Conservation (phyloP, 2,113 vertebrate genomes). For the Argyrosomus japonicus region DNA sequence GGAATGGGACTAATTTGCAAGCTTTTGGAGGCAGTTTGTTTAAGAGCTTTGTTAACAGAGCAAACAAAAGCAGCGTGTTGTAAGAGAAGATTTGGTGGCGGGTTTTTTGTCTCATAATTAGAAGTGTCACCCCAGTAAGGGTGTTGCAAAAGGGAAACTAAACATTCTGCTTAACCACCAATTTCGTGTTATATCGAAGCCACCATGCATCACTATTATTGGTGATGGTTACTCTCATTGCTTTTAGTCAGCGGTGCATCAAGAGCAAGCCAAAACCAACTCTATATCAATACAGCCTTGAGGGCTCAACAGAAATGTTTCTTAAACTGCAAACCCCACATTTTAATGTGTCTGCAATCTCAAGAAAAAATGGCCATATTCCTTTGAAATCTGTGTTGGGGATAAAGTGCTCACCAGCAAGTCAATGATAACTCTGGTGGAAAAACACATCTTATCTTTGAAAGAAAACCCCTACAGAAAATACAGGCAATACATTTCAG, state of each 20-base stretch:
- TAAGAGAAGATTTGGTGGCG: constrained; percentile 20
- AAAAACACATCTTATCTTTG: constrained; percentile 40
- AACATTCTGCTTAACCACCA: constrained; percentile 38
- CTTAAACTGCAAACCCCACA: constrained; percentile 28
- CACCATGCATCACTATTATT: constrained; percentile 14
- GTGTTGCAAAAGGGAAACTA: constrained; percentile 26
- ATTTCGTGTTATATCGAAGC: constrained; percentile 16
- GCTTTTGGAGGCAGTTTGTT: constrained; percentile 56
- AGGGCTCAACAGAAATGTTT: constrained; percentile 39
- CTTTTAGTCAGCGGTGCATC: constrained; percentile 20
- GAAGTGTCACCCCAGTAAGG: constrained; percentile 37
- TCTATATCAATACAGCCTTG: constrained; percentile 23
- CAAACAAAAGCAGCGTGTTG: constrained; percentile 57
- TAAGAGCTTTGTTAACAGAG: constrained; percentile 55
- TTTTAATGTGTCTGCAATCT: constrained; percentile 47
- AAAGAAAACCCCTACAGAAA: constrained; percentile 33
- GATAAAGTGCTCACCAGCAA: constrained; percentile 39
- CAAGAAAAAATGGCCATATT: constrained; percentile 27
- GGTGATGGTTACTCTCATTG: constrained; percentile 21
- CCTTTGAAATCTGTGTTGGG: constrained; percentile 47
- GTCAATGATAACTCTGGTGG: constrained; percentile 36
- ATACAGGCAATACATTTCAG: constrained; percentile 17
- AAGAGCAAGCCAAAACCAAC: constrained; percentile 30
- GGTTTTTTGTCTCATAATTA: constrained; percentile 50
- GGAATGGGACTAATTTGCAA: constrained; percentile 46